Evolutionary conservation across 1,140 invertebrate genomes (phyloP), one percentile per base, ranked within the genome.

Genomic region (Pinna nobilis): DNA sequence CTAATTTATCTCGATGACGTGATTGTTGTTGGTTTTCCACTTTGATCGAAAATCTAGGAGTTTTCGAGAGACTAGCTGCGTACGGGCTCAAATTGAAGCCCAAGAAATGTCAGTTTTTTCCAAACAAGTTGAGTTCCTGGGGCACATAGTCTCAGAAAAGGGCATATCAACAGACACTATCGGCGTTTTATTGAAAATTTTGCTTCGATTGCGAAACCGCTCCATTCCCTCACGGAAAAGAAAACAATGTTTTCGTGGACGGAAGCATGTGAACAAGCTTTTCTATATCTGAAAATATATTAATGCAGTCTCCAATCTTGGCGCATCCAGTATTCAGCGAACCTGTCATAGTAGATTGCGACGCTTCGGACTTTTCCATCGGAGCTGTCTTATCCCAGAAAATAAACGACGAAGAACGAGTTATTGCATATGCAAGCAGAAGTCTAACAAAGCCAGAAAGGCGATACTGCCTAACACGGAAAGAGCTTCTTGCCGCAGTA

Each of bases 281-380:
- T 65, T 5, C 11, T 18, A 28, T 25, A 59, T 23, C 23, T 77
- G 25, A 89, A 87, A 72, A 23, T 74, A 28, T 23, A 47, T 32
- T 28, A 87, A 37, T 70, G 37, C 35, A 70, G 1, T 11, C 72
- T 33, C 76, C 85, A n/a, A 63, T 81, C 23, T 63, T 86, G 50
- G 32, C 30, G 32, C 77, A 75, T 60, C 82, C 83, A 39, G 71
- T 87, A 69, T 81, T 83, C 47, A 55, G 32, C 5, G 61, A 84
- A 73, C 79, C 74, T 1, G 86, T 88, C 37, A 84, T 82, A 1
- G 69, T 89, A 0, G 84, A 86, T 41, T 87, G 85, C 0, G 30
- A 59, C 33, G 55, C 55, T 1, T 32, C 25, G 9, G 20, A 33
- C 9, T n/a, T 32, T 18, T n/a, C 25, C 28, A 33, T 59, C 20